Conservation (phyloP, 1,140 invertebrate species). For the Bathynomus jamesi region DNA sequence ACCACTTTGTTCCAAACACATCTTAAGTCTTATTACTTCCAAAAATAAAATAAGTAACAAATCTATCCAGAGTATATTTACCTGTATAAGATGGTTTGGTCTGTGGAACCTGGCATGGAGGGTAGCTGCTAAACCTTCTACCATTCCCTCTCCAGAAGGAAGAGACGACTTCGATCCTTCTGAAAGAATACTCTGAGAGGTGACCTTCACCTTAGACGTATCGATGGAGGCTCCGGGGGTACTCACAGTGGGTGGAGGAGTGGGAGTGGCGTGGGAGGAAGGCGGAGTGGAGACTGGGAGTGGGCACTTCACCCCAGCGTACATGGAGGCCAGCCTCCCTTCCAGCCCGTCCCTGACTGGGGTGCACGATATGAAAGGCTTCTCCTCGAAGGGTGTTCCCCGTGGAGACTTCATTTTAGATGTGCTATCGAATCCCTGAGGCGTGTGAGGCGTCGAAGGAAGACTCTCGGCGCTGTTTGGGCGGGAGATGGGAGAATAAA, state of each 20-base stretch:
- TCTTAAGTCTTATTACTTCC: too few relatives aligned
- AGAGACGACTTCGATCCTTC: not conserved
- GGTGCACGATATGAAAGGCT: slow-evolving; percentile 25
- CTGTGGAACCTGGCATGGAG: not conserved
- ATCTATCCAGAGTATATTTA: too few relatives aligned
- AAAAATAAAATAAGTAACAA: too few relatives aligned
- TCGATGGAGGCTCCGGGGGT: not conserved
- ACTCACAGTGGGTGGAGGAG: slow-evolving; percentile 26
- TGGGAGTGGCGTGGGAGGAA: slow-evolving; percentile 31
- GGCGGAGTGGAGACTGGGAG: slow-evolving; percentile 45
- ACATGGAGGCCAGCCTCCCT: slow-evolving; percentile 27
- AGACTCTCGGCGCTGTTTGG: slow-evolving; percentile 55
- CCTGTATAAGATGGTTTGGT: not conserved
- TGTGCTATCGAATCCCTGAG: slow-evolving; percentile 25
- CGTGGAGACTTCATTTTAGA: slow-evolving; percentile 27
- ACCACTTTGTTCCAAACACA: too few relatives aligned
- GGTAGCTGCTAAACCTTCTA: not conserved
- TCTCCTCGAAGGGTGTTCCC: slow-evolving; percentile 18
- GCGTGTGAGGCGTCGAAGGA: slow-evolving; percentile 24
- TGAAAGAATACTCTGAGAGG: slow-evolving; percentile 30
- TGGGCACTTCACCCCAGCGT: slow-evolving; percentile 29
- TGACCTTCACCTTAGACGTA: not conserved
- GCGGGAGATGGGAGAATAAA: slow-evolving; percentile 63
- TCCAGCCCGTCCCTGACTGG: slow-evolving; percentile 27
- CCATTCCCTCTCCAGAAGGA: not conserved